A percentile compares a stretch with the other conserved stretches of the same genome.
Conservation (phyloP, 2,797 vertebrate species). For the Fratercula arctica region DNA sequence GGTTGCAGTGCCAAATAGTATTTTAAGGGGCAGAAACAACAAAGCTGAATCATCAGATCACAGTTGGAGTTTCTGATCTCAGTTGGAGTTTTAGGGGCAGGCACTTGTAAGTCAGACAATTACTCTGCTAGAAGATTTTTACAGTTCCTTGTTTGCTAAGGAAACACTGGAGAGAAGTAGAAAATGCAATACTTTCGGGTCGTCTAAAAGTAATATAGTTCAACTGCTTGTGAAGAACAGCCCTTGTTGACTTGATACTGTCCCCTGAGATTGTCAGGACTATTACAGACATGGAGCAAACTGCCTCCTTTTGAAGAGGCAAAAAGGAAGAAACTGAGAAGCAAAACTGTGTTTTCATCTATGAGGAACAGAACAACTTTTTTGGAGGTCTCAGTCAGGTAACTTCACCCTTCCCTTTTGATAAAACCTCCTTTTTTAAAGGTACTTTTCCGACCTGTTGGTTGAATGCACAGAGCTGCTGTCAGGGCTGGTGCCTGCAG, state of each 20-base stretch:
- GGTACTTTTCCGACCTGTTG: neutral
- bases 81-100: neutral
- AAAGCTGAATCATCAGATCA: constrained; percentile 10
- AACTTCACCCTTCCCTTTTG: neutral
- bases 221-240: neutral
- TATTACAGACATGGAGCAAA: neutral
- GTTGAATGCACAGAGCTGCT: neutral
- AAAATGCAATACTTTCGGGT: neutral
- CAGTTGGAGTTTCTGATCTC: neutral
- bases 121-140: neutral
- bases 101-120: neutral
- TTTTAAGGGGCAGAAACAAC: neutral
- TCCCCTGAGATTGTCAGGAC: neutral
- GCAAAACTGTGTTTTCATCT: neutral
- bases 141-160: neutral
- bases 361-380: neutral
- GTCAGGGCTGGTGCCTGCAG: neutral
- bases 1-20: neutral
- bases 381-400: neutral
- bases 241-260: neutral
- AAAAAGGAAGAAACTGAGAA: neutral
- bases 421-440: neutral
- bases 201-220: neutral
- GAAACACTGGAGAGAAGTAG: neutral
- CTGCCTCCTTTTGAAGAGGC: neutral